Evolutionary conservation across 2,888 invertebrate genomes (phyloP).

Genomic region (Actias luna): DNA sequence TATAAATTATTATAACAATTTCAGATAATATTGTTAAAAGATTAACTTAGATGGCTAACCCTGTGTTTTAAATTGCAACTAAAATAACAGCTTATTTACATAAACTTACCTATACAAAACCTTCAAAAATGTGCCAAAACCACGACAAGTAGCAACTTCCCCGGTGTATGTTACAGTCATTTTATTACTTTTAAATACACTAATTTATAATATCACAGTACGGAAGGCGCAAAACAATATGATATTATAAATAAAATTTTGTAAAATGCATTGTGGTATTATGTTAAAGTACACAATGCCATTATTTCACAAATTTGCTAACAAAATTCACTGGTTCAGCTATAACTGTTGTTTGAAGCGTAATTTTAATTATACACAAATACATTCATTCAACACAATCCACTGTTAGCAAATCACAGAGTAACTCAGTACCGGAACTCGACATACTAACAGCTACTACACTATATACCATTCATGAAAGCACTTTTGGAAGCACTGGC

Average conservation of each 20-base stretch:
- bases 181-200: slow-evolving; percentile 27
- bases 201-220: slow-evolving; percentile 14
- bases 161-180: slow-evolving; percentile 95
- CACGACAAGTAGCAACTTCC: slow-evolving; percentile 92
- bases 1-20: no score
- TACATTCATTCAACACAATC: not conserved
- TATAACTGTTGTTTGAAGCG: not conserved
- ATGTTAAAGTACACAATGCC: not conserved
- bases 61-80: not conserved
- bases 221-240: not conserved
- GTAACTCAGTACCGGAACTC: not conserved
- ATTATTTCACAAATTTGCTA: not conserved
- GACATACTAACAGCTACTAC: not conserved
- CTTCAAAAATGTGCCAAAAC: slow-evolving; percentile 94
- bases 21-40: no score
- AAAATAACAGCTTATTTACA: not conserved
- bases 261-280: not conserved
- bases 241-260: not conserved
- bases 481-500: not conserved
- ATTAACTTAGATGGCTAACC: no score
- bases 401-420: not conserved
- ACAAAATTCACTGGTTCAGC: not conserved
- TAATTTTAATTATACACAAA: not conserved
- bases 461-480: not conserved
- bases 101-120: slow-evolving; percentile 87